phyloP scores from a whole-genome alignment of 1,140 invertebrate genomes.

The Aphelenchoides avenae region DNA sequence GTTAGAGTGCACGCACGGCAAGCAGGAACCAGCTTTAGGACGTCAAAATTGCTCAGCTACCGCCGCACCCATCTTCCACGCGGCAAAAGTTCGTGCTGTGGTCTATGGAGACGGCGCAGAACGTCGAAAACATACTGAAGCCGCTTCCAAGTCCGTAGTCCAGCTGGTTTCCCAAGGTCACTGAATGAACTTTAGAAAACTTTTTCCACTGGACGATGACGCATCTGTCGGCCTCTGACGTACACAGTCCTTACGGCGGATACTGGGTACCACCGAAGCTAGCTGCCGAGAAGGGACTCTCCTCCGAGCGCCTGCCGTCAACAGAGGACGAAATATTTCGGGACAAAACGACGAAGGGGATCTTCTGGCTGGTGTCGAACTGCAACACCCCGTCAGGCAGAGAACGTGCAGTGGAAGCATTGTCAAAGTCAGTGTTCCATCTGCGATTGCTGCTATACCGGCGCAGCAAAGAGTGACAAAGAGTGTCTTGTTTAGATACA shows the following conservation, averaged over 20 bases:
- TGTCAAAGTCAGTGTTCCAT: slow-evolving; percentile 29
- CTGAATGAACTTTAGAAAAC: too few species aligned
- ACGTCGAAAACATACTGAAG: too few species aligned
- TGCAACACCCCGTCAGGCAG: slow-evolving; percentile 35
- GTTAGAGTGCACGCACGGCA: too few species aligned
- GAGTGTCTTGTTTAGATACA: slow-evolving; percentile 35
- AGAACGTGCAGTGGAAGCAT: slow-evolving; percentile 31
- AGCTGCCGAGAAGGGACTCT: slow-evolving; percentile 12
- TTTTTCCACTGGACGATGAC: slow-evolving; percentile 37
- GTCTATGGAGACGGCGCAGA: not conserved
- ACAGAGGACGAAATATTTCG: slow-evolving; percentile 17
- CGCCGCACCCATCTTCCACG: not conserved
- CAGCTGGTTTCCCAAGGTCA: too few species aligned
- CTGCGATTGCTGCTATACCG: not conserved
- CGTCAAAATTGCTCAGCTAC: slow-evolving; percentile 11
- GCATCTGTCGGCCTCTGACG: slow-evolving; percentile 11
- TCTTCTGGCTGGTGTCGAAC: slow-evolving; percentile 45
- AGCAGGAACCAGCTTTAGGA: too few species aligned
- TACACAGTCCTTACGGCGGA: slow-evolving; percentile 33
- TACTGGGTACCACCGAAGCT: slow-evolving; percentile 23
- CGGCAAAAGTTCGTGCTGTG: slow-evolving; percentile 23
- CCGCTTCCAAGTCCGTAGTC: too few species aligned
- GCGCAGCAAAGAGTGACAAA: too few species aligned
- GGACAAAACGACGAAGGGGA: slow-evolving; percentile 12
- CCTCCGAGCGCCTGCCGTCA: slow-evolving; percentile 7